These are phyloP conservation scores for Macrosteles quadrilineatus DNA, from an alignment of 1,140 invertebrate species.

Conservation along the genomic window DNA sequence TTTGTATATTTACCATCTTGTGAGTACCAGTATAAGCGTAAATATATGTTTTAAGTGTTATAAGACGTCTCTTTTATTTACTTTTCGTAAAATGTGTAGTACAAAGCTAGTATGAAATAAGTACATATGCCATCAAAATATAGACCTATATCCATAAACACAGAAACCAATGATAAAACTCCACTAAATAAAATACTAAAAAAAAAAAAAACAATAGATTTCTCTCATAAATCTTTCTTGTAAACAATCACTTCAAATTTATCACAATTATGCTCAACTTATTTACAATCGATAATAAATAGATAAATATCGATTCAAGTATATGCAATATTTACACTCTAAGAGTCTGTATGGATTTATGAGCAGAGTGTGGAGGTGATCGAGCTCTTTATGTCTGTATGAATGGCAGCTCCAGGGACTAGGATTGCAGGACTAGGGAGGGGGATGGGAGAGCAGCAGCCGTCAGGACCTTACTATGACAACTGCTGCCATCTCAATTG, in stretches of 20 bases:
- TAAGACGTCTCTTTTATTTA: too few relatives aligned
- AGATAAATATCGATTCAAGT: background rate
- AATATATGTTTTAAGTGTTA: too few relatives aligned
- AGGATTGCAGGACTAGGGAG: constrained; percentile 7
- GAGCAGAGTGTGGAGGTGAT: background rate
- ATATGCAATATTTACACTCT: background rate
- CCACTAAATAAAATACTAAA: background rate
- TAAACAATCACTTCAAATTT: background rate
- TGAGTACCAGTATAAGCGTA: too few relatives aligned
- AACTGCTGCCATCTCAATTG: background rate
- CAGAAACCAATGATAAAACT: too few relatives aligned
- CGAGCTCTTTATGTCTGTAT: background rate
- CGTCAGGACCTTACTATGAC: constrained; percentile 30
- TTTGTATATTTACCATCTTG: too few relatives aligned
- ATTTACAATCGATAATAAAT: background rate
- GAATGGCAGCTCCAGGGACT: background rate
- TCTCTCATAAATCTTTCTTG: background rate
- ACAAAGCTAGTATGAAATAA: too few relatives aligned
- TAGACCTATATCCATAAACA: too few relatives aligned
- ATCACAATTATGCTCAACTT: background rate
- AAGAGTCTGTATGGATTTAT: background rate
- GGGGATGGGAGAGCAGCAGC: background rate
- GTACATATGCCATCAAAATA: too few relatives aligned
- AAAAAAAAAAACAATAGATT: background rate
- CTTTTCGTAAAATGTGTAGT: too few relatives aligned